A percentile compares a stretch with the other conserved stretches of the same genome.
phyloP scores from a whole-genome alignment of 1,140 invertebrate species.

The Ganaspis sp. region DNA sequence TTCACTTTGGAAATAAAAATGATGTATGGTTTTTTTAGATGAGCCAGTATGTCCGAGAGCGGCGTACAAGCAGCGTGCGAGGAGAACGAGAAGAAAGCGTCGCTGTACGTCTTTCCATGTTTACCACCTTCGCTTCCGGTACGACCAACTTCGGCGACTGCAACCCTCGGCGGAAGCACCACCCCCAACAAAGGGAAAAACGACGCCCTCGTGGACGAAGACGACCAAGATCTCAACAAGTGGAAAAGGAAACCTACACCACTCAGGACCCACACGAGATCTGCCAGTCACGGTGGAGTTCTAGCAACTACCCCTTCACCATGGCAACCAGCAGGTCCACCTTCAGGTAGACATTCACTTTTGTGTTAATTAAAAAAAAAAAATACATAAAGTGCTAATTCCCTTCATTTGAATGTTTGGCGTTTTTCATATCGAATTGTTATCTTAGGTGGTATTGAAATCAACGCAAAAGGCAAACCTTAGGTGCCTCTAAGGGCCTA shows the following conservation, averaged over 20 bases:
- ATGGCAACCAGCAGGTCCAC: conserved; percentile 33
- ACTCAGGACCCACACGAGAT: conserved; percentile 82
- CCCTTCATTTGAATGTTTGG: no score
- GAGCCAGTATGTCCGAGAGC: conserved; percentile 73
- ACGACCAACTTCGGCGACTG: conserved; percentile 13
- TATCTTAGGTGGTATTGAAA: no score
- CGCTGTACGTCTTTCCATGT: conserved; percentile 70
- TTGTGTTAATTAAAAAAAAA: no score
- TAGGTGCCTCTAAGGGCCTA: no score
- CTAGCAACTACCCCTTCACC: conserved; percentile 51
- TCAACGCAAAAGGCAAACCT: no score
- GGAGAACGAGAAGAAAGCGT: conserved; percentile 66
- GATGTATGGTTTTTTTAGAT: conserved; percentile 59
- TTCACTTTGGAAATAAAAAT: background rate
- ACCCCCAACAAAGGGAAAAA: conserved; percentile 27
- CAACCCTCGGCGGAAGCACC: conserved; percentile 11
- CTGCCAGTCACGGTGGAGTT: conserved; percentile 87
- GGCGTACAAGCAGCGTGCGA: conserved; percentile 66
- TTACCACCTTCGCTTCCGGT: conserved; percentile 34
- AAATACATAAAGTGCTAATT: no score
- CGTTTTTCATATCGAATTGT: no score
- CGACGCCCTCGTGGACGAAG: conserved; percentile 39
- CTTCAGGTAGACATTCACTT: no score
- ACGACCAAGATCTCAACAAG: conserved; percentile 52
- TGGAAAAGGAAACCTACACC: conserved; percentile 44